These are phyloP conservation scores for Takifugu bimaculatus DNA, from an alignment of 2,113 vertebrate genomes.

Conservation along the genomic window DNA sequence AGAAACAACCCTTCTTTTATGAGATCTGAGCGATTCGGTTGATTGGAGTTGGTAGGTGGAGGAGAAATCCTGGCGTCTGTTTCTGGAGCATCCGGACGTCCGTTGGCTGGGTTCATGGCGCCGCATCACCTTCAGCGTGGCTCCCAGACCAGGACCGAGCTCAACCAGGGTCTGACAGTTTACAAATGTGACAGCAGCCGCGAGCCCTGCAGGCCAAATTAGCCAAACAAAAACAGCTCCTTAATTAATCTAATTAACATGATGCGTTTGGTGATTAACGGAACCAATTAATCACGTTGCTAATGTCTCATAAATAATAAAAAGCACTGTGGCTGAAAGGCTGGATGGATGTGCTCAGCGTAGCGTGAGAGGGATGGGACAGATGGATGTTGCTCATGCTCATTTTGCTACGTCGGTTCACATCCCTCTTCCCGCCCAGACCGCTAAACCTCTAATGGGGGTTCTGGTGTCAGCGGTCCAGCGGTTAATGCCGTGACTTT, in stretches of 20 bases:
- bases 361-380: slow-evolving; percentile 24
- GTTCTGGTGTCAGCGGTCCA: slow-evolving; percentile 41
- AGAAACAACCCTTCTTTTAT: too few species aligned
- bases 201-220: slow-evolving; percentile 52
- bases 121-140: slow-evolving; percentile 22
- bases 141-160: slow-evolving; percentile 17
- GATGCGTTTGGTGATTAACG: slow-evolving; percentile 58
- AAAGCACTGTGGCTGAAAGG: slow-evolving; percentile 34
- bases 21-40: too few species aligned
- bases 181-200: slow-evolving; percentile 55
- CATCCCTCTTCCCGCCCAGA: slow-evolving; percentile 34
- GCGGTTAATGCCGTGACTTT: slow-evolving; percentile 54
- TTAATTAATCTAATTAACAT: slow-evolving; percentile 69
- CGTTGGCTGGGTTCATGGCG: background rate
- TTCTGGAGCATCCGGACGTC: too few species aligned
- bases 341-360: slow-evolving; percentile 27
- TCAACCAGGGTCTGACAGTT: slow-evolving; percentile 50
- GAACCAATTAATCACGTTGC: slow-evolving; percentile 66
- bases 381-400: slow-evolving; percentile 43
- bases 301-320: slow-evolving; percentile 61
- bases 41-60: background rate
- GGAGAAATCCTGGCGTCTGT: too few species aligned
- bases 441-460: slow-evolving; percentile 52
- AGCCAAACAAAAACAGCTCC: slow-evolving; percentile 58
- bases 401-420: slow-evolving; percentile 46